Conservation (phyloP, 2,888 invertebrate genomes). For the Leptinotarsa juncta region DNA sequence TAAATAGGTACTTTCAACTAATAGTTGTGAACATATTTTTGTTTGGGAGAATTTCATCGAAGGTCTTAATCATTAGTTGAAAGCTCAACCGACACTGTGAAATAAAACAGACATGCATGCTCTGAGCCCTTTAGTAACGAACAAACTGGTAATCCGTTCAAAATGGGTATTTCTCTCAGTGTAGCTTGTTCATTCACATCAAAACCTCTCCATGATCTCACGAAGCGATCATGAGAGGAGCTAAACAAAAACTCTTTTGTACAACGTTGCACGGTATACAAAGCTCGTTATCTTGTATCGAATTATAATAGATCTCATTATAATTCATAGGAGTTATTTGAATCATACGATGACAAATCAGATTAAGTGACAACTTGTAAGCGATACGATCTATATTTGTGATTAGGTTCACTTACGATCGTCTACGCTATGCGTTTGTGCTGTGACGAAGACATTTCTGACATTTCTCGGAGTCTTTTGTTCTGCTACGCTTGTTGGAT, state of each 20-base stretch:
- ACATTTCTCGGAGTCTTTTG: background rate
- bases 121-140: too few species aligned
- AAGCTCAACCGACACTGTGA: too few species aligned
- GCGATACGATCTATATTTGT: conserved; percentile 39
- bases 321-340: conserved; percentile 40
- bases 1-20: too few species aligned
- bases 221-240: conserved; percentile 12
- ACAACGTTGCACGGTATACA: conserved; percentile 12
- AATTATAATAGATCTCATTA: conserved; percentile 42
- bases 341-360: conserved; percentile 45
- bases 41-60: too few species aligned
- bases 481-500: conserved; percentile 6
- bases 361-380: conserved; percentile 42
- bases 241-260: conserved; percentile 13
- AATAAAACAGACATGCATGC: too few species aligned
- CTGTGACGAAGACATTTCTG: conserved; percentile 9
- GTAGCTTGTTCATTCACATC: background rate
- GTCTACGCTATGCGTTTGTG: background rate
- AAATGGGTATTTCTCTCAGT: background rate
- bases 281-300: conserved; percentile 30
- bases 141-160: background rate
- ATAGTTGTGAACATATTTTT: too few species aligned
- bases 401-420: conserved; percentile 27
- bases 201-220: conserved; percentile 5
- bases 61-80: too few species aligned